Conservation (phyloP, 2,113 vertebrate species). For the Zeus faber region DNA sequence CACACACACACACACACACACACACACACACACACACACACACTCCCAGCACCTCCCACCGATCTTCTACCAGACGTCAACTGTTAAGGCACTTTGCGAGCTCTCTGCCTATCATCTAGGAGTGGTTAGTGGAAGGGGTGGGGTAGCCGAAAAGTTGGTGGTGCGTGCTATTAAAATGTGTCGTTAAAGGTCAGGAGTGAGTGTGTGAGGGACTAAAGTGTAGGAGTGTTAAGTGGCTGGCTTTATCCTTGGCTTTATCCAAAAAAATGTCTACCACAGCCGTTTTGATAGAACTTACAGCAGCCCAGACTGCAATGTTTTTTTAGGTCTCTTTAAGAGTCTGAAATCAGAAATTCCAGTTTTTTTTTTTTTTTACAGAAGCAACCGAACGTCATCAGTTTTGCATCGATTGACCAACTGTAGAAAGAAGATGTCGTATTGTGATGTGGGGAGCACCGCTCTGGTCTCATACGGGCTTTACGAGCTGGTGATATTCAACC, state of each 20-base stretch:
- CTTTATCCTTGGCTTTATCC: no score
- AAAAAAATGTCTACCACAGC: no score
- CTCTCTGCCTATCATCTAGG: conserved; percentile 34
- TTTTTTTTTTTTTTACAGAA: conserved; percentile 59
- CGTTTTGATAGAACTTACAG: no score
- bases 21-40: conserved; percentile 4
- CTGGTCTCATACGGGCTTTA: conserved; percentile 63
- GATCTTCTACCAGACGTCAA: conserved; percentile 21
- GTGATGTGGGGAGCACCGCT: conserved; percentile 42
- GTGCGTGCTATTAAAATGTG: conserved; percentile 40
- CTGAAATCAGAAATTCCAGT: conserved; percentile 47
- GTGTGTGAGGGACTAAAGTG: not conserved
- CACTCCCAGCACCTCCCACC: not conserved
- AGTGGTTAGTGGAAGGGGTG: conserved; percentile 28
- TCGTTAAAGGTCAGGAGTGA: conserved; percentile 29
- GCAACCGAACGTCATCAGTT: conserved; percentile 53
- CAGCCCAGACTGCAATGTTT: no score
- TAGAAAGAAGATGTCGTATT: conserved; percentile 53
- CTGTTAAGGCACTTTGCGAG: conserved; percentile 48
- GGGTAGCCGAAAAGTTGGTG: conserved; percentile 32
- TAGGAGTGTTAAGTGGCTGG: not conserved
- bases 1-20: not conserved
- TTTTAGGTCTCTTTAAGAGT: no score
- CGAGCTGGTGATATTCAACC: conserved; percentile 55
- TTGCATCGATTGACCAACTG: conserved; percentile 44